Evolutionary conservation across 1,140 invertebrate genomes (phyloP), one percentile per base, ranked within the genome.

Genomic region (Chrysopa pallens): DNA sequence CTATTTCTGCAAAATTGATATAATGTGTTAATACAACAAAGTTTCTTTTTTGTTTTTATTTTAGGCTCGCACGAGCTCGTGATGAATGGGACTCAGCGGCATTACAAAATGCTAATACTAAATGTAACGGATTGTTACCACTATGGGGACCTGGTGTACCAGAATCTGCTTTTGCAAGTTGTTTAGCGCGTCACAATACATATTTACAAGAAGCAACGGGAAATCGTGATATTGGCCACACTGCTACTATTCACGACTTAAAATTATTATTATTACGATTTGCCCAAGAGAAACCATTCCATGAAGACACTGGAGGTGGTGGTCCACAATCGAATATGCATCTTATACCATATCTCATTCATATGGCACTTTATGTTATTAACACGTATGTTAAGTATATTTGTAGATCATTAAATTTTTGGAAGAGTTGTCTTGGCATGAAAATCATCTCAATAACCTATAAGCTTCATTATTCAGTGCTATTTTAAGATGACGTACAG

Each of bases 61-160:
- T 13, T 48, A 70, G 73, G 51, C 64, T 80, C 50, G 77, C 78
- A 4, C 57, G 79, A 48, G 72, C 73, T 31, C 41, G 93, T 43
- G 92, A 97, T 54, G 93, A 97, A 64, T 97, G 93, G 94, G 93
- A 97, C 59, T 91, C 87, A 45, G 93, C 94, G 1, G 89, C 91
- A 4, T 66, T 98, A 36, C 93, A 98, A 62, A 98, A 98, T 65
- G 91, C 91, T 0, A 97, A 95, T 54, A 97, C 93, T 0, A 83
- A 87, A 46, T 98, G 94, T 59, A 98, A 98, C 63, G 92, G 93
- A 1, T 62, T 98, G 41, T 64, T 98, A 40, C 94, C 94, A 3
- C 63, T 98, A 6, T 97, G 92, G 91, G 93, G 93, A 5, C 90
- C 91, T 2, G 82, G 91, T 54, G 92, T 97, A 4, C 80, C 88